Conservation (phyloP, 2,113 vertebrate species). For the Tenrec ecaudatus region DNA sequence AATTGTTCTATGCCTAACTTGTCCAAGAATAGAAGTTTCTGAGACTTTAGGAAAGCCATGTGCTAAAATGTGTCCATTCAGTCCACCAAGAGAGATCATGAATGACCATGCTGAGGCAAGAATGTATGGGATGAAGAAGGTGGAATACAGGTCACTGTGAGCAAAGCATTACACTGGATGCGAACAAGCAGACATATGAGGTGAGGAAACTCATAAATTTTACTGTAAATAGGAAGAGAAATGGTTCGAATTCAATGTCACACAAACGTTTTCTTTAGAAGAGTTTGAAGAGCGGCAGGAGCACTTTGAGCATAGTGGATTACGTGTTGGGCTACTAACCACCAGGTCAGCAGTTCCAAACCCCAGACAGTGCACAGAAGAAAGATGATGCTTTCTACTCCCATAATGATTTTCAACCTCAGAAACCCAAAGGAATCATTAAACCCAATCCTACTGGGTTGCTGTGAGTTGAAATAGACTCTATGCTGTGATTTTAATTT, state of each 20-base stretch:
- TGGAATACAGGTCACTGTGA: background rate
- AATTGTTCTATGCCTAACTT: background rate
- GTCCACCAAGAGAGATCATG: background rate
- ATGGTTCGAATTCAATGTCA: background rate
- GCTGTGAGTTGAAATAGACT: too few species aligned
- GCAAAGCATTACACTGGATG: background rate
- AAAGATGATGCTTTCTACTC: too few species aligned
- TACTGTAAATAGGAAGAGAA: background rate
- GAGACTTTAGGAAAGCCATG: background rate
- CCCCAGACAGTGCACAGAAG: too few species aligned
- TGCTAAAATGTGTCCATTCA: background rate
- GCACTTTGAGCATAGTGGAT: too few species aligned
- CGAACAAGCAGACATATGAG: background rate
- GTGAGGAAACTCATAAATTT: background rate
- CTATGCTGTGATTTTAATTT: too few species aligned
- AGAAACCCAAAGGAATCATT: too few species aligned
- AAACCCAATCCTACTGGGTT: too few species aligned
- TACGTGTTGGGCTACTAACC: too few species aligned
- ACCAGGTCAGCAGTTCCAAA: too few species aligned
- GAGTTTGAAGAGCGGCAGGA: background rate
- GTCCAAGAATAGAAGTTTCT: background rate
- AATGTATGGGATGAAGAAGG: too few species aligned
- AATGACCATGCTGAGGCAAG: background rate
- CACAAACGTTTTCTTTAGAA: background rate
- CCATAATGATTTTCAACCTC: too few species aligned